A percentile compares a stretch with the other conserved stretches of the same genome.
These are phyloP conservation scores for Virgularia gustaviana DNA, from an alignment of 92 coral and sea anemone species.

Conservation along the genomic window DNA sequence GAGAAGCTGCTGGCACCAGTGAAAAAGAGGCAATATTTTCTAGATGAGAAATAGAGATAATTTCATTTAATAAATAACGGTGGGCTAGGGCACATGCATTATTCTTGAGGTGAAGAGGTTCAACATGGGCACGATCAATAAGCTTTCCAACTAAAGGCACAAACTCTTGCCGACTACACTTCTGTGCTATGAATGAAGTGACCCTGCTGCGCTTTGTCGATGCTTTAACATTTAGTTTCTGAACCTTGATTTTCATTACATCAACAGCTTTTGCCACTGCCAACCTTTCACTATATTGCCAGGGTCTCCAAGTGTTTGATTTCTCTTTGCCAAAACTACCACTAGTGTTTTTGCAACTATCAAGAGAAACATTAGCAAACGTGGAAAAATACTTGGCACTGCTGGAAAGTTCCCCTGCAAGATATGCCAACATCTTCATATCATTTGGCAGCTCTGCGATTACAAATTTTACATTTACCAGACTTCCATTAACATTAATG, in stretches of 20 bases:
- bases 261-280: constrained; percentile 19
- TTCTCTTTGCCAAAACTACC: constrained; percentile 20
- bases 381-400: constrained; percentile 38
- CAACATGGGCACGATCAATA: constrained; percentile 45
- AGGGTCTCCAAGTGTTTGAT: constrained; percentile 22
- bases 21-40: constrained; percentile 35
- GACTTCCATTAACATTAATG: constrained; percentile 14
- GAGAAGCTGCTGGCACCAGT: constrained; percentile 14
- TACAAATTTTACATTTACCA: constrained; percentile 34
- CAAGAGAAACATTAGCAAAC: constrained; percentile 31
- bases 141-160: constrained; percentile 37
- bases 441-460: constrained; percentile 46
- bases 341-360: constrained; percentile 3
- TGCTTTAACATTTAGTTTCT: background rate
- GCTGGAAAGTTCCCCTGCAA: constrained; percentile 15
- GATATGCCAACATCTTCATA: constrained; percentile 41
- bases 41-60: constrained; percentile 26
- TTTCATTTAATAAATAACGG: constrained; percentile 26
- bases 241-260: constrained; percentile 11
- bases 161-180: constrained; percentile 32
- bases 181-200: constrained; percentile 28
- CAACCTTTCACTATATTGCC: constrained; percentile 28
- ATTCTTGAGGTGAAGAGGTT: constrained; percentile 48
- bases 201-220: constrained; percentile 12
- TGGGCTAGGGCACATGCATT: constrained; percentile 50